phyloP scores from a whole-genome alignment of 2,113 vertebrate genomes.

The Lagopus muta region DNA sequence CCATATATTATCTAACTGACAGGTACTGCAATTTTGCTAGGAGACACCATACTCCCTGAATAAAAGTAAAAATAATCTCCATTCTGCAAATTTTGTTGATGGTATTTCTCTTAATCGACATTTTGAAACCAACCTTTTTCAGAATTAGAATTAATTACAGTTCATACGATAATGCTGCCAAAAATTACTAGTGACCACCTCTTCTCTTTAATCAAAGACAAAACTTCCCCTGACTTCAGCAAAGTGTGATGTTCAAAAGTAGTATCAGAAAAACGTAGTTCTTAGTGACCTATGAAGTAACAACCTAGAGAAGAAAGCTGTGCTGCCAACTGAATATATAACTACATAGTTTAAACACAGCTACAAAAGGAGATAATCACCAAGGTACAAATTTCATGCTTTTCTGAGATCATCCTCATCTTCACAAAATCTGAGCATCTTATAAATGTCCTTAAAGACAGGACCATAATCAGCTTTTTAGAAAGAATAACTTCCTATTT shows the following conservation, averaged over 20 bases:
- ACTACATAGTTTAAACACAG: neutral
- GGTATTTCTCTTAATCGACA: neutral
- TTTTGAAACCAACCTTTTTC: neutral
- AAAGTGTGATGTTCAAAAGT: neutral
- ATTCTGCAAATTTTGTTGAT: neutral
- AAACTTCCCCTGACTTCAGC: neutral
- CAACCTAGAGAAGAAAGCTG: neutral
- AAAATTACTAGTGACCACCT: neutral
- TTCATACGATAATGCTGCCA: neutral
- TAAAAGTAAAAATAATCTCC: neutral
- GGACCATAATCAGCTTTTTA: neutral
- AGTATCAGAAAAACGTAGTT: neutral
- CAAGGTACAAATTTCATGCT: conserved; percentile 24
- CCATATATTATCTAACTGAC: neutral
- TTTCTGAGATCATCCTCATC: conserved; percentile 68
- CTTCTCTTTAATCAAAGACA: neutral
- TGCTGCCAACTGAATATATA: neutral
- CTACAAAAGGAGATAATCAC: neutral
- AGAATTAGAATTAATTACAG: neutral
- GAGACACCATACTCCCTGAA: neutral
- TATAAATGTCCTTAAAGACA: neutral
- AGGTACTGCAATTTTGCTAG: neutral
- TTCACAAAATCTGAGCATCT: neutral
- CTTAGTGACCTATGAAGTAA: neutral
- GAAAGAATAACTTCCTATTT: neutral